Evolutionary conservation across 2,113 vertebrate species (phyloP).

Genomic region (Dromaius novaehollandiae): DNA sequence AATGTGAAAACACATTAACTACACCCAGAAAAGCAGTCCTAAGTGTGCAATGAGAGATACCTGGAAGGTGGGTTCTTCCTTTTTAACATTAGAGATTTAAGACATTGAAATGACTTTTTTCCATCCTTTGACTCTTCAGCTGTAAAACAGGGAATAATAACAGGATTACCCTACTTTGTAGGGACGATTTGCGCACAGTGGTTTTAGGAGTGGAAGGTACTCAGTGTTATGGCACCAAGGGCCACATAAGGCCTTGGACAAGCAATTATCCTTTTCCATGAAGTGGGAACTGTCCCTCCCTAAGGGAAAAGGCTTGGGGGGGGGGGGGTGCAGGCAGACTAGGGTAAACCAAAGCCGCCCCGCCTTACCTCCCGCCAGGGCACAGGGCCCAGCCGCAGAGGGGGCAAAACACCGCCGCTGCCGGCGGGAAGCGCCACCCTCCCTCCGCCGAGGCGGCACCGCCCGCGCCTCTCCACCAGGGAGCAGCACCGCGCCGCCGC

Average conservation of each 20-base stretch:
- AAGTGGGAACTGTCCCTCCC: rapidly evolving
- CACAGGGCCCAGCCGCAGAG: no score
- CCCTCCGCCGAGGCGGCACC: rapidly evolving
- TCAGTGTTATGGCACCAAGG: background rate
- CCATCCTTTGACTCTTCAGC: background rate
- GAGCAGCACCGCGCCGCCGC: rapidly evolving
- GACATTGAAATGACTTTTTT: background rate
- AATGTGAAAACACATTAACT: background rate
- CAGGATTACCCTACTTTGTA: background rate
- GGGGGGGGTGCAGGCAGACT: rapidly evolving
- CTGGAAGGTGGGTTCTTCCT: background rate
- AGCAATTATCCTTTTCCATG: background rate
- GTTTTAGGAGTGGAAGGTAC: background rate
- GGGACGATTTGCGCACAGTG: background rate
- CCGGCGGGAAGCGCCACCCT: no score
- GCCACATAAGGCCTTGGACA: no score
- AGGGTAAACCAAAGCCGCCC: rapidly evolving
- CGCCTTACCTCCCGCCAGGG: rapidly evolving
- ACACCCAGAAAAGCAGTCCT: background rate
- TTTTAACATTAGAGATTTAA: background rate
- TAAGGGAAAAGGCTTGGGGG: background rate
- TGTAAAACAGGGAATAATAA: background rate
- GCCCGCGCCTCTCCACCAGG: rapidly evolving
- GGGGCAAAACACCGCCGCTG: no score
- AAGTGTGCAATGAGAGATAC: background rate